Evolutionary conservation across 30 jellyfish, hydroid and myxozoan genomes (phyloP), one percentile per base, ranked within the genome.

Genomic region (Rhopilema esculentum): DNA sequence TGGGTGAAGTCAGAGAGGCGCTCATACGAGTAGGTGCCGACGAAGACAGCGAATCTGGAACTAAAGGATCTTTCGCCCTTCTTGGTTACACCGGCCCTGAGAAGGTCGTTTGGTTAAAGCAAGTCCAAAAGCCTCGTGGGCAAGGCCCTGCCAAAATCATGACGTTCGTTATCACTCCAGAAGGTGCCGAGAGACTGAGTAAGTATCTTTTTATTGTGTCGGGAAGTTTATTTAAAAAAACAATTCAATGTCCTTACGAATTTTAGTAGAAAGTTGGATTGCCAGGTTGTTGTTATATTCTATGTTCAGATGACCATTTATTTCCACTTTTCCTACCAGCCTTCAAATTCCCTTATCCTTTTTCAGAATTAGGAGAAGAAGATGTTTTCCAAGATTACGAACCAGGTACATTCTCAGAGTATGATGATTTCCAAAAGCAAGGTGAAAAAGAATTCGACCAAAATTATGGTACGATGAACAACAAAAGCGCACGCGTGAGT

Each of bases 1-100:
- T 83, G 83, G 69, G 61, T n/a, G 96, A 88, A 77, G 97, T 87
- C 40, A 76, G 32, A 79, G 97, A 88, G 29, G 96, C 98, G 0
- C 66, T 93, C 67, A 68, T 88, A 26, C 92, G 97, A 23, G 90
- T 93, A 29, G 96, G 97, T 25, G 98, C 97, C 4, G 96, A 88
- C n/a, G 94, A 77, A 0, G 91, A 90, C 49, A 31, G 84, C 57
- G 88, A 87, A 4, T 68, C 91, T 8, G 91, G 97, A 18, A 48
- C 82, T 4, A 88, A 88, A 27, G 97, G 98, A 24, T 93, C 98
- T 17, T 93, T 85, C 62, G 98, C 97, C 6, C 81, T 93, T 23
- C 86, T 93, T 80, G 98, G 98, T 16, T 93, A 88, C 88, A 93
- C 98, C 27, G 97, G 98, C 8, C 91, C 91, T 0, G 90, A 83